Conservation (phyloP, 2,888 invertebrate species). For the Zele albiditarsus region DNA sequence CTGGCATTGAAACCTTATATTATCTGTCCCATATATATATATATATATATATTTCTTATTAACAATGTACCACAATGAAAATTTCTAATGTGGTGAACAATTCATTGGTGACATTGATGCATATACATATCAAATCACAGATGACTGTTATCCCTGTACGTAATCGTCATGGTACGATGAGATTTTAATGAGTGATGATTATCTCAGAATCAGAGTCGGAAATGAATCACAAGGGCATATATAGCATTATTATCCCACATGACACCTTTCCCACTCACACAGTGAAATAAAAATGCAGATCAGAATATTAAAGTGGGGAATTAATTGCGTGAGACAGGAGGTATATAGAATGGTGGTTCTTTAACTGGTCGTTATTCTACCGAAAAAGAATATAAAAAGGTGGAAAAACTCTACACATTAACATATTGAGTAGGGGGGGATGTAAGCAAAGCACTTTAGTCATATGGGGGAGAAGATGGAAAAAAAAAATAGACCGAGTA, state of each 20-base stretch:
- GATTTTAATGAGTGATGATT: constrained; percentile 16
- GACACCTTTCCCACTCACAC: constrained; percentile 11
- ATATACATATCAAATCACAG: not conserved
- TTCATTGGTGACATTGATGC: no score
- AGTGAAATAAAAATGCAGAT: constrained; percentile 2
- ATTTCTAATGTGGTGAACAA: no score
- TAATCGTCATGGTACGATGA: constrained; percentile 3
- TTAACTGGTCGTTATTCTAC: not conserved
- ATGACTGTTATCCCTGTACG: not conserved
- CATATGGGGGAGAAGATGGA: not conserved
- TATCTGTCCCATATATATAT: not conserved
- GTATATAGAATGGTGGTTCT: not conserved
- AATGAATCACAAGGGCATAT: constrained; percentile 23
- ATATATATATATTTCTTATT: no score
- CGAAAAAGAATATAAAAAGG: not conserved
- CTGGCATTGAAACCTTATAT: not conserved
- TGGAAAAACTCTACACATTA: not conserved
- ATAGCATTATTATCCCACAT: not conserved
- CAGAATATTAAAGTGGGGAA: not conserved
- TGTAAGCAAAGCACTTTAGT: not conserved
- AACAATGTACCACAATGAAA: no score
- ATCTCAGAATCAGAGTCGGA: constrained; percentile 13
- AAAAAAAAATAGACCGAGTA: not conserved
- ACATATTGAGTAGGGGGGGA: not conserved
- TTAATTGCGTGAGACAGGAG: constrained; percentile 2